These are phyloP conservation scores for Hemaris fuciformis DNA, from an alignment of 2,888 invertebrate species.

Conservation along the genomic window DNA sequence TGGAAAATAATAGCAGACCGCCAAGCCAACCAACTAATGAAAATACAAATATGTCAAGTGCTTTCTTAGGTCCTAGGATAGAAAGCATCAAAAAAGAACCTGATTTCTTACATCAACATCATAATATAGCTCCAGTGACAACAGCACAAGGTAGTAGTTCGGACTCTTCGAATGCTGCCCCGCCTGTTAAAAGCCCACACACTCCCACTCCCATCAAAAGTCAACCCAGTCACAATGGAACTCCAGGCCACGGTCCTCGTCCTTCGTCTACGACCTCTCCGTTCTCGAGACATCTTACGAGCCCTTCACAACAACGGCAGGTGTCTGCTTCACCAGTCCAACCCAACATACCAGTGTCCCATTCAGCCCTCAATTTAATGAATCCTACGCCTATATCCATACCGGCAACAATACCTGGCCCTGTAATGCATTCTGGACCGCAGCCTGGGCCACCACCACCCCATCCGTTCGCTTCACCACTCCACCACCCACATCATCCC, in stretches of 20 bases:
- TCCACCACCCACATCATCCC: slow-evolving; percentile 88
- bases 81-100: slow-evolving; percentile 89
- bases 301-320: slow-evolving; percentile 74
- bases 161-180: slow-evolving; percentile 73
- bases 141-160: slow-evolving; percentile 68
- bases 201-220: slow-evolving; percentile 79
- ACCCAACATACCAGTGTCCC: slow-evolving; percentile 74
- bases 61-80: slow-evolving; percentile 84
- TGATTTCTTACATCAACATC: slow-evolving; percentile 80
- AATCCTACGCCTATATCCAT: slow-evolving; percentile 82
- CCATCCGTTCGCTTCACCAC: slow-evolving; percentile 84
- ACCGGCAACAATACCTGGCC: slow-evolving; percentile 84
- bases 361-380: slow-evolving; percentile 84
- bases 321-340: slow-evolving; percentile 77
- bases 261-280: slow-evolving; percentile 74
- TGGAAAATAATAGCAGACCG: slow-evolving; percentile 73
- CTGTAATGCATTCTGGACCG: slow-evolving; percentile 88
- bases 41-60: slow-evolving; percentile 71
- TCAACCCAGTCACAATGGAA: slow-evolving; percentile 67
- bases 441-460: slow-evolving; percentile 86
- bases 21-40: slow-evolving; percentile 76
- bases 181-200: slow-evolving; percentile 81
- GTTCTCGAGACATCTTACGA: slow-evolving; percentile 74
- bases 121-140: slow-evolving; percentile 72
- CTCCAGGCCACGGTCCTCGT: slow-evolving; percentile 62